A percentile compares a stretch with the other conserved stretches of the same genome.
Conservation (phyloP, 2,797 vertebrate genomes). For the Lacerta viridis region DNA sequence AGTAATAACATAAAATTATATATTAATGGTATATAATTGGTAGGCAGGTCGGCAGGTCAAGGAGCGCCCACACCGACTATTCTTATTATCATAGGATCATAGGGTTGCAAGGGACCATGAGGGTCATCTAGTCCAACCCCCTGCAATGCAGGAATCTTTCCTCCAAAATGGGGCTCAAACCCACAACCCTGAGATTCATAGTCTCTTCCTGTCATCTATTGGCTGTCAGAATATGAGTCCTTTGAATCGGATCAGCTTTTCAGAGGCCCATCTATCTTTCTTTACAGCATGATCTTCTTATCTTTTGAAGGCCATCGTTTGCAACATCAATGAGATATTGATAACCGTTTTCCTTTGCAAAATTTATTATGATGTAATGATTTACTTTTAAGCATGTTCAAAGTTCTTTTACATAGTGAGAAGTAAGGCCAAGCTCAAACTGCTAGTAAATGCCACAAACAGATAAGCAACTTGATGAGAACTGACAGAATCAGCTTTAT, state of each 20-base stretch:
- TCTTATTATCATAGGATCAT: too few relatives aligned
- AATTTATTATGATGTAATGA: not conserved
- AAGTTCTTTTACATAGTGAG: not conserved
- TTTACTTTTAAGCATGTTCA: not conserved
- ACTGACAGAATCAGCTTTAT: not conserved
- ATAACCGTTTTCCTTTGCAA: not conserved
- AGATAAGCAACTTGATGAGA: not conserved
- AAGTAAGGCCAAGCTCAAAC: not conserved
- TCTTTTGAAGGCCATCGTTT: not conserved
- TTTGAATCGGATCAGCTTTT: not conserved
- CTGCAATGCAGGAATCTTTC: too few relatives aligned
- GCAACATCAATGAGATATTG: slow-evolving; percentile 1
- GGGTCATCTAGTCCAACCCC: too few relatives aligned
- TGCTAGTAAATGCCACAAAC: not conserved
- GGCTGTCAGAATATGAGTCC: too few relatives aligned
- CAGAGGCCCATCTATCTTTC: not conserved
- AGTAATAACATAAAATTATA: too few relatives aligned
- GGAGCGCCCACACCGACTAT: too few relatives aligned
- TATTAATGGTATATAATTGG: too few relatives aligned
- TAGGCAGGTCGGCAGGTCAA: too few relatives aligned
- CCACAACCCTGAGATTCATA: too few relatives aligned
- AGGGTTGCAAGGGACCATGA: too few relatives aligned
- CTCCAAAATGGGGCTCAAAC: too few relatives aligned
- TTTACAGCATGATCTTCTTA: not conserved
- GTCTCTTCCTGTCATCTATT: too few relatives aligned